Evolutionary conservation across 2,113 vertebrate species (phyloP), one percentile per base, ranked within the genome.

Genomic region (Nibea albiflora): DNA sequence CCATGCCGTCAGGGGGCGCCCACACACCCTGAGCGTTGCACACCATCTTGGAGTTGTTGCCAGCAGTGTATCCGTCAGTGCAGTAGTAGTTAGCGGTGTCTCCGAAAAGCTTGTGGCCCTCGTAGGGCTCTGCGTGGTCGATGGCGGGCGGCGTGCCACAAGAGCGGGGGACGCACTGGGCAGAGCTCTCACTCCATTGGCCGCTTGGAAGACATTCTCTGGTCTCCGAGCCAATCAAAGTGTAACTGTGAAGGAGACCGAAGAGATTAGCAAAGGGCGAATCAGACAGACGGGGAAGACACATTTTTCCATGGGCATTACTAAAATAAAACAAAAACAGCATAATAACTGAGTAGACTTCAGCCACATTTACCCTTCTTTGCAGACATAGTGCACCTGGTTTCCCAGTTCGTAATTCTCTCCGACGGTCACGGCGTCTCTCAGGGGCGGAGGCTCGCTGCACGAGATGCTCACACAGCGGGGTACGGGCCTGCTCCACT

Each of bases 81-180:
- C 98, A 99, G 91, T 97, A 99, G 90, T 99, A 99, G 86, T 96
- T 96, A 0, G 98, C 97, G 0, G 92, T 94, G 77, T 99, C 98
- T 1, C 97, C 97, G 20, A 96, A 99, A 17, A 99, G 95, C 81
- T 97, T 95, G 90, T 99, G 98, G 66, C 95, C 95, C 2, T 95
- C 97, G 47, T 97, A 95, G 22, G 97, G 96, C 28, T 96, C 96
- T 17, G 98, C 98, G 0, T 99, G 96, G 89, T 97, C 96, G 46
- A 99, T 94, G 0, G 90, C 89, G 0, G 98, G 98, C 4, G 98
- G 98, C 10, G 97, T 96, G 15, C 97, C 98, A 46, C 98, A 99
- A 86, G 97, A 98, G 49, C 97, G 96, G 14, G 98, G 97, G 66
- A 97, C 95, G 50, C 98, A 99, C 89, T 97, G 97, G 42, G 96